These are phyloP conservation scores for Stenodera caucasica DNA, from an alignment of 2,888 invertebrate species.

Conservation along the genomic window DNA sequence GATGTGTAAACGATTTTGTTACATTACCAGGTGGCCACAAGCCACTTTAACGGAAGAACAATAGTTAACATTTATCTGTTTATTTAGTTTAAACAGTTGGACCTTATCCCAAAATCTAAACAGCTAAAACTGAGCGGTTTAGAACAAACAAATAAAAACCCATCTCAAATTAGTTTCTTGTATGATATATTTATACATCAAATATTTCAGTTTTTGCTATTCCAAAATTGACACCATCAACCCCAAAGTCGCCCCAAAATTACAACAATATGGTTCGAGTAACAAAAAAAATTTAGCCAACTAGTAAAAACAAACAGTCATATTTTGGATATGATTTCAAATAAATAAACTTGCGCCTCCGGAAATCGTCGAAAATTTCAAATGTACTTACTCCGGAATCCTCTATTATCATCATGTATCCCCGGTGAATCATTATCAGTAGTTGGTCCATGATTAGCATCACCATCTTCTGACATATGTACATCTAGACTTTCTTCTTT, in stretches of 20 bases:
- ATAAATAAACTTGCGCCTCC: background rate
- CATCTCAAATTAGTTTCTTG: slow-evolving; percentile 19
- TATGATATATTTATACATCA: slow-evolving; percentile 26
- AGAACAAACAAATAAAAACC: slow-evolving; percentile 42
- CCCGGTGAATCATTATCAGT: slow-evolving; percentile 51
- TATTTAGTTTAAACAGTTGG: slow-evolving; percentile 53
- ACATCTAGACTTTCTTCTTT: slow-evolving; percentile 63
- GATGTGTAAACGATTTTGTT: slow-evolving; percentile 37
- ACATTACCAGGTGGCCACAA: slow-evolving; percentile 50
- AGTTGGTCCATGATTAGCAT: slow-evolving; percentile 54
- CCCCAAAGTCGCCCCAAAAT: background rate
- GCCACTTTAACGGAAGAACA: slow-evolving; percentile 51
- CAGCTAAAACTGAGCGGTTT: slow-evolving; percentile 42
- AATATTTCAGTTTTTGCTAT: background rate
- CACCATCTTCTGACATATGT: slow-evolving; percentile 63
- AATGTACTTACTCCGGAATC: slow-evolving; percentile 62
- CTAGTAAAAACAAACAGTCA: too few species aligned
- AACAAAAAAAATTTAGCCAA: too few species aligned
- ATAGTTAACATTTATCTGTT: slow-evolving; percentile 50
- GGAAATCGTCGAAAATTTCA: background rate
- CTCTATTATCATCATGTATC: slow-evolving; percentile 56
- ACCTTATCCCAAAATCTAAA: slow-evolving; percentile 47
- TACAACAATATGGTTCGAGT: background rate
- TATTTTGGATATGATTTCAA: background rate
- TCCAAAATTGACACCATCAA: background rate